A percentile compares a stretch with the other conserved stretches of the same genome.
Evolutionary conservation across 2,113 vertebrate genomes (phyloP).

Genomic region (Scolopax mira): DNA sequence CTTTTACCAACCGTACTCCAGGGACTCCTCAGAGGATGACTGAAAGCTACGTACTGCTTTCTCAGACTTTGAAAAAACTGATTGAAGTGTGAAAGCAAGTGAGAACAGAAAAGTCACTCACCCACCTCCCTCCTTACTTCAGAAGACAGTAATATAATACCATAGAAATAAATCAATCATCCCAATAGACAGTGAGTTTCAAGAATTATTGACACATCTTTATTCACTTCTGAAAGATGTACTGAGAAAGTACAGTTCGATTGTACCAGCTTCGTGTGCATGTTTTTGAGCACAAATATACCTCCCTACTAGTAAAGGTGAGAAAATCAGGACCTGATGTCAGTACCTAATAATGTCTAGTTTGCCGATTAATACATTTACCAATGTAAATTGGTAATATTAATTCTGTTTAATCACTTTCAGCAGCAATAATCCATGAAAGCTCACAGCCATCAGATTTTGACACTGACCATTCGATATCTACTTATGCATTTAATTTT

Average conservation of each 20-base stretch:
- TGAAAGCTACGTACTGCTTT: not conserved
- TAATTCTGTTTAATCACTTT: not conserved
- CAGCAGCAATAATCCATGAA: not conserved
- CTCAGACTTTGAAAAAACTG: not conserved
- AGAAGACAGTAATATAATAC: not conserved
- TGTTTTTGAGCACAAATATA: not conserved
- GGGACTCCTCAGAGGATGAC: not conserved
- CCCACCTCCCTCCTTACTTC: not conserved
- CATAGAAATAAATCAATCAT: not conserved
- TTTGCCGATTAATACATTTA: not conserved
- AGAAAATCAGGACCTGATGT: not conserved
- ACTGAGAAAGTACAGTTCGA: rapidly evolving
- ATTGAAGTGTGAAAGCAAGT: not conserved
- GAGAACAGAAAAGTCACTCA: not conserved
- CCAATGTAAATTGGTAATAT: not conserved
- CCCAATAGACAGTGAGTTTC: not conserved
- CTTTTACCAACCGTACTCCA: not conserved
- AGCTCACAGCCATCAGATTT: not conserved
- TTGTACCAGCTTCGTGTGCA: not conserved
- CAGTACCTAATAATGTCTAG: not conserved
- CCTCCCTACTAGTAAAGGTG: not conserved
- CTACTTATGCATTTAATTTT: not conserved
- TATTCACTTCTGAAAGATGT: not conserved
- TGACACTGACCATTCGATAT: not conserved
- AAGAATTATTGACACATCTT: not conserved